Conservation (phyloP, 2,888 invertebrate species). For the Platycnemis pennipes region DNA sequence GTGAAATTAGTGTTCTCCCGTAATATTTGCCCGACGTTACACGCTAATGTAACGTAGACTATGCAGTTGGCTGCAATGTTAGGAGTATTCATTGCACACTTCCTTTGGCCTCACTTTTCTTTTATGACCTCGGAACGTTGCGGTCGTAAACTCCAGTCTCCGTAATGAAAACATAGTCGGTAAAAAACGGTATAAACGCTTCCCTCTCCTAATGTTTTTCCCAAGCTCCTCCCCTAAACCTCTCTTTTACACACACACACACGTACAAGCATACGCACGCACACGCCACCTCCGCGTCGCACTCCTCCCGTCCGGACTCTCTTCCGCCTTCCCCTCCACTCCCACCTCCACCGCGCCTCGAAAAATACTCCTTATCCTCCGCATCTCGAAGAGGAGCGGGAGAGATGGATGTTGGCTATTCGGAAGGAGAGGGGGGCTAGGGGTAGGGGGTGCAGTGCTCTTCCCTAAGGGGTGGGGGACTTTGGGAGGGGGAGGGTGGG, state of each 20-base stretch:
- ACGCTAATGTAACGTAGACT: too few relatives aligned
- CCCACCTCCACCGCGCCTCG: not conserved
- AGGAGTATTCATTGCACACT: too few relatives aligned
- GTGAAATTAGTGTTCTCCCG: too few relatives aligned
- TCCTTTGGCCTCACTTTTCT: not conserved
- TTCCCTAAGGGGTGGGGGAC: not conserved
- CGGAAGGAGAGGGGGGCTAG: not conserved
- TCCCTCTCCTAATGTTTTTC: not conserved
- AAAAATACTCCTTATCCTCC: constrained; percentile 25
- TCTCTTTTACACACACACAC: too few relatives aligned
- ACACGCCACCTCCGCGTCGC: not conserved
- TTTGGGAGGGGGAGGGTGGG: not conserved
- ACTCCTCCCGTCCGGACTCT: not conserved
- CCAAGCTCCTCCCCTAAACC: not conserved
- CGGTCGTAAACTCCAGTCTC: not conserved
- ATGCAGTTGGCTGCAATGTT: too few relatives aligned
- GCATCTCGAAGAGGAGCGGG: not conserved
- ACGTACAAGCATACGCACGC: not conserved
- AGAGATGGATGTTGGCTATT: constrained; percentile 4
- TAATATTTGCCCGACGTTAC: too few relatives aligned
- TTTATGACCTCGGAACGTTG: not conserved
- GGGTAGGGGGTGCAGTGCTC: not conserved
- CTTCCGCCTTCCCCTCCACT: not conserved
- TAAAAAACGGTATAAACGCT: not conserved
- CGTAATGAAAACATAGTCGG: not conserved